Conservation (phyloP, 2,888 invertebrate genomes). For the Megaustenia siamemsis region DNA sequence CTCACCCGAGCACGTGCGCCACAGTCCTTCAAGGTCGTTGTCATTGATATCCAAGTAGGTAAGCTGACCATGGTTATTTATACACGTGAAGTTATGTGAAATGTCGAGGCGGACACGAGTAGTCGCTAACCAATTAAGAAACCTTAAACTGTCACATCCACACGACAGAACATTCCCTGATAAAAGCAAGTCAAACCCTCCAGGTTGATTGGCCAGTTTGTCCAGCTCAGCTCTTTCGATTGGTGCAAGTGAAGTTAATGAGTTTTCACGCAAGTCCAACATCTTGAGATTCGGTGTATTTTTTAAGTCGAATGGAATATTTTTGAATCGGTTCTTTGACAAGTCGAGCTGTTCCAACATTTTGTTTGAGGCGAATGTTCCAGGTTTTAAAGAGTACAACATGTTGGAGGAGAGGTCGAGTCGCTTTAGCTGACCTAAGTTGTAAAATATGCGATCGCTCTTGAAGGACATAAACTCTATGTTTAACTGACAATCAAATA, state of each 20-base stretch:
- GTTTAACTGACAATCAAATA: not conserved
- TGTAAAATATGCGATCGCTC: not conserved
- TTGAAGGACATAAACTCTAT: not conserved
- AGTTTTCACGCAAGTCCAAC: conserved; percentile 19
- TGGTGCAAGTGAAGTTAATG: conserved; percentile 2
- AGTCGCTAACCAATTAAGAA: conserved; percentile 30
- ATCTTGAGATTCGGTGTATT: not conserved
- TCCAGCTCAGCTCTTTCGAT: conserved; percentile 3
- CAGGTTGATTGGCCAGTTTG: not conserved
- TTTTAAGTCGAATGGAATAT: conserved; percentile 31
- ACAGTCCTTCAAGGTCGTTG: not conserved
- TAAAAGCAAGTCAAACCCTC: conserved; percentile 4
- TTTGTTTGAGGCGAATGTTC: not conserved
- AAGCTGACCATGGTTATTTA: conserved; percentile 2
- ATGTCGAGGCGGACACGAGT: conserved; percentile 20
- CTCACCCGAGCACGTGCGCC: conserved; percentile 29
- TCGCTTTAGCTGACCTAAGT: not conserved
- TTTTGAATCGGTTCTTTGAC: conserved; percentile 31
- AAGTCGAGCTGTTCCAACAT: not conserved
- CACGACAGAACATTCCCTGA: conserved; percentile 41
- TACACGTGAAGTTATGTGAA: conserved; percentile 25
- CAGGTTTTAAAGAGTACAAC: not conserved
- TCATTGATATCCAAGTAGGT: not conserved
- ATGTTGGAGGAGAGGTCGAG: not conserved
- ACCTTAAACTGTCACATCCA: conserved; percentile 34